A percentile compares a stretch with the other conserved stretches of the same genome.
Conservation (phyloP, 2,113 vertebrate genomes). For the Ameiurus melas region DNA sequence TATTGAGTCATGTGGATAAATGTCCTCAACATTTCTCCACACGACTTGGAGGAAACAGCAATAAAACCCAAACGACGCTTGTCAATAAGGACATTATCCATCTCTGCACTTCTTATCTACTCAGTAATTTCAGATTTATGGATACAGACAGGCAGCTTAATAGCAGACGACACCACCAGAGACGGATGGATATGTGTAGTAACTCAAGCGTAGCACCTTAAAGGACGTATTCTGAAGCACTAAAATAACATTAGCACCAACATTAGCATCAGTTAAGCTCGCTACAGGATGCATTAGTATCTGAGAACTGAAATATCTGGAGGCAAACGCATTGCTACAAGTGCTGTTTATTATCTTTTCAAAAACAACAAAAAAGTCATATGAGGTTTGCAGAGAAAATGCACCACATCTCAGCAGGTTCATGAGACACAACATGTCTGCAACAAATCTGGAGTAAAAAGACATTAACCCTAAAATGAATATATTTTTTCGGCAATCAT, state of each 20-base stretch:
- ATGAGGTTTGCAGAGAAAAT: constrained; percentile 15
- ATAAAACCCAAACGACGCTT: constrained; percentile 21
- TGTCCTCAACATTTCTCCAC: not conserved
- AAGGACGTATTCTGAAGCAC: constrained; percentile 23
- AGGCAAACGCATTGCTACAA: constrained; percentile 27
- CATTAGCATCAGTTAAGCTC: constrained; percentile 37
- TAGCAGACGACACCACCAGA: constrained; percentile 45
- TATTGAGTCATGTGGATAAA: not conserved
- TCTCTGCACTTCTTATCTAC: constrained; percentile 29
- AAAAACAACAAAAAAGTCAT: constrained; percentile 34
- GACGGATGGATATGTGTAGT: constrained; percentile 35
- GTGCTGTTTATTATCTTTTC: constrained; percentile 21
- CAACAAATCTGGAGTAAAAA: not conserved
- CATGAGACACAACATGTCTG: not conserved
- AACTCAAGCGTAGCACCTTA: constrained; percentile 46
- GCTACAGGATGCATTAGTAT: constrained; percentile 39
- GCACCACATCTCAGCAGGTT: not conserved
- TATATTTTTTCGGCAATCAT: no score
- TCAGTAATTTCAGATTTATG: constrained; percentile 50
- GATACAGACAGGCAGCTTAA: constrained; percentile 42
- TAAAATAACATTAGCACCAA: constrained; percentile 44
- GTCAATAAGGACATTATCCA: constrained; percentile 43
- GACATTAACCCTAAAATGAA: no score
- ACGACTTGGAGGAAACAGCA: constrained; percentile 6
- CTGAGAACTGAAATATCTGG: constrained; percentile 37